Percentiles rank a stretch among this genome's conserved stretches.
phyloP scores from a whole-genome alignment of 1,140 invertebrate species.

The Drosophila pseudoananassae region DNA sequence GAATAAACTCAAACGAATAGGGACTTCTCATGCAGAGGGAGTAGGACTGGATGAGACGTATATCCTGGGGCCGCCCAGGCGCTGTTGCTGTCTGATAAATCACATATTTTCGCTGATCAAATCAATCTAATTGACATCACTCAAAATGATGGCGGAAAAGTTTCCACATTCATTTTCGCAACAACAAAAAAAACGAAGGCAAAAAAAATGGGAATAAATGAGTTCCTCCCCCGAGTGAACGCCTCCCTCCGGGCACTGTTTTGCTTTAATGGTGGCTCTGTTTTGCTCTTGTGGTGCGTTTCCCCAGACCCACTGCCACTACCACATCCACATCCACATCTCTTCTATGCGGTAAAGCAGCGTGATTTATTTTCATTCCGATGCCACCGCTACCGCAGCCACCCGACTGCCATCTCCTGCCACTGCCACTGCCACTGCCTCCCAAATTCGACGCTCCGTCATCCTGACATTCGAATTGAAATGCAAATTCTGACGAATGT shows the following conservation, averaged over 20 bases:
- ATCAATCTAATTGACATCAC: constrained; percentile 84
- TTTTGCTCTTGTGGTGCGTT: constrained; percentile 58
- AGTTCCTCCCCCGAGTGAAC: constrained; percentile 42
- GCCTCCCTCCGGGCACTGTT: constrained; percentile 43
- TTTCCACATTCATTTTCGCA: constrained; percentile 77
- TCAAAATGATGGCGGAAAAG: constrained; percentile 84
- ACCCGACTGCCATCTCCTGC: neutral
- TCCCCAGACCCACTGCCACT: constrained; percentile 5
- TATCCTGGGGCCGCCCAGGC: constrained; percentile 66
- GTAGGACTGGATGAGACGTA: constrained; percentile 21
- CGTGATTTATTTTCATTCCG: constrained; percentile 81
- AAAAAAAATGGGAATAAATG: constrained; percentile 75
- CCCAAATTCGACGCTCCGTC: constrained; percentile 76
- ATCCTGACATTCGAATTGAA: constrained; percentile 80
- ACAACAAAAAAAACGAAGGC: constrained; percentile 7
- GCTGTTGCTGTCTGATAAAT: constrained; percentile 82
- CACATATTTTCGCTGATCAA: constrained; percentile 84
- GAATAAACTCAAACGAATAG: constrained; percentile 19
- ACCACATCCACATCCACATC: constrained; percentile 12
- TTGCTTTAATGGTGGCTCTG: constrained; percentile 75
- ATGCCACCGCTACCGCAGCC: constrained; percentile 56
- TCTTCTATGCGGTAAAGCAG: constrained; percentile 60
- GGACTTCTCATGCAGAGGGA: neutral
- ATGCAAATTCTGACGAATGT: constrained; percentile 83
- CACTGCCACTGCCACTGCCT: constrained; percentile 32